Percentiles rank a stretch among this genome's conserved stretches.
These are phyloP conservation scores for Chaenogobius annularis DNA, from an alignment of 2,113 vertebrate species.

Conservation along the genomic window DNA sequence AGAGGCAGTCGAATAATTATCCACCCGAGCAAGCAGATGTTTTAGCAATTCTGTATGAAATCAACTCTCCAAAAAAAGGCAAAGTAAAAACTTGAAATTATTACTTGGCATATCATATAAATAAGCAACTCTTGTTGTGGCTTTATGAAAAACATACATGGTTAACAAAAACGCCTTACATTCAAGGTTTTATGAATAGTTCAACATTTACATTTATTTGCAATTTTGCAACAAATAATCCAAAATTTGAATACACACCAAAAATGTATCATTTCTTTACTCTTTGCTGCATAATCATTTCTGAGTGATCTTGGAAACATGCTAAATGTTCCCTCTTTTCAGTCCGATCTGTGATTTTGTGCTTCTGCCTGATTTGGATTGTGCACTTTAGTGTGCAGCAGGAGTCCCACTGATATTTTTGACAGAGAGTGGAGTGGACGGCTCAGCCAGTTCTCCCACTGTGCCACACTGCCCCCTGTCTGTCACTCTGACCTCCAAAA, in stretches of 20 bases:
- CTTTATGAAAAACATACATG: too few species aligned
- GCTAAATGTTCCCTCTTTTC: background rate
- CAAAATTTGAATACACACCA: background rate
- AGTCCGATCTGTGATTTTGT: background rate
- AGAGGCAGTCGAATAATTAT: constrained; percentile 20
- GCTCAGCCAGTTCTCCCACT: constrained; percentile 42
- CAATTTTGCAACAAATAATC: too few species aligned
- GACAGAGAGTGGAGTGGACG: constrained; percentile 26
- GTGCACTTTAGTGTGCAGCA: constrained; percentile 3
- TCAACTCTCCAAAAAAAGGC: background rate
- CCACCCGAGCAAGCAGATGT: constrained; percentile 29
- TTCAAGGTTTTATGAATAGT: too few species aligned
- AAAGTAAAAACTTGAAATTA: background rate
- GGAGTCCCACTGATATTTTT: constrained; percentile 9
- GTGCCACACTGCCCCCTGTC: constrained; percentile 22
- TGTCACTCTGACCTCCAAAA: constrained; percentile 18
- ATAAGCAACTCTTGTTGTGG: too few species aligned
- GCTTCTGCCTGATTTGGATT: constrained; percentile 6
- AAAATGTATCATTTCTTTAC: background rate
- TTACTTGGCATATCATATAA: background rate
- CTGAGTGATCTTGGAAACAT: background rate
- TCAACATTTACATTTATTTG: too few species aligned
- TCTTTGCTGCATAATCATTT: background rate
- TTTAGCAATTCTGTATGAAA: constrained; percentile 23
- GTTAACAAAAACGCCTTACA: too few species aligned